Conservation (phyloP, 2,797 vertebrate species). For the Pelodytes ibericus region DNA sequence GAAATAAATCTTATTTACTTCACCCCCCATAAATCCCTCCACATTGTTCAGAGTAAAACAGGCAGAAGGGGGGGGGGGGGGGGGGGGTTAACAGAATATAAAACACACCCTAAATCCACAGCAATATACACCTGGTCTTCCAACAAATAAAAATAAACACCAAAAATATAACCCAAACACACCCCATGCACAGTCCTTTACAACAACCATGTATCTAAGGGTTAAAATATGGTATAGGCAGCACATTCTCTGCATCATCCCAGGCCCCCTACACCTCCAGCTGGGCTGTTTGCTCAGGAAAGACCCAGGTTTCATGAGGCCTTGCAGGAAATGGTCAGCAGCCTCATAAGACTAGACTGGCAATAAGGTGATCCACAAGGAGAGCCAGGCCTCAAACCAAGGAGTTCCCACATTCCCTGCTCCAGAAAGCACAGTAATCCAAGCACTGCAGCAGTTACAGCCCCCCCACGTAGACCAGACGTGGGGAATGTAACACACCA, state of each 20-base stretch:
- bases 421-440: neutral
- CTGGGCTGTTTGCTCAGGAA: slow-evolving; percentile 58
- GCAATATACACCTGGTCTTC: neutral
- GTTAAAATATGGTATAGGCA: slow-evolving; percentile 17
- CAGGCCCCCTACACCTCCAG: slow-evolving; percentile 43
- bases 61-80: too few species aligned
- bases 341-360: neutral
- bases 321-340: slow-evolving; percentile 4
- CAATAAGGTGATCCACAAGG: neutral
- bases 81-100: too few species aligned
- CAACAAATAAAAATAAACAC: slow-evolving; percentile 8
- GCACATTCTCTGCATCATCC: slow-evolving; percentile 57
- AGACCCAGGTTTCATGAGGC: slow-evolving; percentile 64
- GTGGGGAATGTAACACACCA: too few species aligned
- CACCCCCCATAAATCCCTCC: neutral
- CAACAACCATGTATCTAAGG: too few species aligned
- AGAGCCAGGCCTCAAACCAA: neutral
- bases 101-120: neutral
- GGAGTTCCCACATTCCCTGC: neutral
- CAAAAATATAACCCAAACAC: neutral
- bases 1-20: neutral
- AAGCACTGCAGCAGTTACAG: neutral
- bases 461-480: neutral
- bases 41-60: neutral
- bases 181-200: too few species aligned